Base-by-base conservation (phyloP, 2,888 invertebrate species). In the Argyresthia albistria region DNA sequence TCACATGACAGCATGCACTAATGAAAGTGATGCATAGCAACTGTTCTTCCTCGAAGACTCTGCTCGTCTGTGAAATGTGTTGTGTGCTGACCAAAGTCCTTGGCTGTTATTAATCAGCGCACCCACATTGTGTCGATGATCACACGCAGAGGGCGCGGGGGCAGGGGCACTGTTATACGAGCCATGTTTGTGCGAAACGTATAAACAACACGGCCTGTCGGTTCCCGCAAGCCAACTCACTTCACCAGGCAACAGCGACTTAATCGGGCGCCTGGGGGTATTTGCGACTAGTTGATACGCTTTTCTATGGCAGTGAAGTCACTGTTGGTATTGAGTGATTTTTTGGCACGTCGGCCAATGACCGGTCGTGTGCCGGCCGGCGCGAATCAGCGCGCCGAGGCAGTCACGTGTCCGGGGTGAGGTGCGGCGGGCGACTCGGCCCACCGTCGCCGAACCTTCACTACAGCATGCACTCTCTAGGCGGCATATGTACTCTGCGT, bases 381-480 rank as follows among this genome's bases (percentile, higher is more conserved):
- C 76, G 71, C 75, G 73, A 74, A 76, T 72, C 68, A 75, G 68
- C 76, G 70, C 64, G 69, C 69, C 61, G 77, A 77, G 70, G 75
- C 81, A 84, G 86, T 87, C 86, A 87, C 86, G 86, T 87, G 86
- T 80, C 83, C 80, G 86, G 86, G 86, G 84, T 83, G 86, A 83
- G 84, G 73, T 76, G 84, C 69, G 82, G 80, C 80, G 83, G 82
- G 83, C 77, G 84, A 74, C 70, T 78, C 54, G 66, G 66, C 46
- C 36, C 15, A 35, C 72, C 70, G 73, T 36, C 76, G 76, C 71
- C 76, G 69, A 80, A 77, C 84, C 83, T 83, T 82, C 82, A 80
- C 82, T 75, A 11, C 25, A 36, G 48, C 80, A 86, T 86, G 86
- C 83, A 83, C 80, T 80, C 76, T 81, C 80, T 75, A 68, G 70